Evolutionary conservation across 2,113 vertebrate genomes (phyloP).

Genomic region (Sander vitreus): DNA sequence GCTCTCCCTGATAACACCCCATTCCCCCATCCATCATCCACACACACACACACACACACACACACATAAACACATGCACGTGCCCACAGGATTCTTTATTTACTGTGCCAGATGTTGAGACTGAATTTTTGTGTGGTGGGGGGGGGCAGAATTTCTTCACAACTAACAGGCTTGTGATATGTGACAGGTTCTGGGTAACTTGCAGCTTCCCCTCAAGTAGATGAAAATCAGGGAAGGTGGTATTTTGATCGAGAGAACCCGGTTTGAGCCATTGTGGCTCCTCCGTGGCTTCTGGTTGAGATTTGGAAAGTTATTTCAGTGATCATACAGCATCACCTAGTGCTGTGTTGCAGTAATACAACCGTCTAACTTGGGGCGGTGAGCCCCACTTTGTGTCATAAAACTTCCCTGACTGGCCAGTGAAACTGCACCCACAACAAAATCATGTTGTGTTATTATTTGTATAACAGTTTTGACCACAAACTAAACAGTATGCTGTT

Average conservation of each 20-base stretch:
- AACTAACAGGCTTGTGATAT: conserved; percentile 81
- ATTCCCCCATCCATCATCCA: conserved; percentile 87
- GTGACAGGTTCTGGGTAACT: conserved; percentile 80
- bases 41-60: conserved; percentile 62
- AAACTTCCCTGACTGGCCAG: neutral
- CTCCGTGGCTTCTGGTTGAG: conserved; percentile 42
- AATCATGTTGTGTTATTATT: neutral
- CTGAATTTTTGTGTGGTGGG: conserved; percentile 64
- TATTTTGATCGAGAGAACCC: conserved; percentile 49
- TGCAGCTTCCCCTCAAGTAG: conserved; percentile 71
- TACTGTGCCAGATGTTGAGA: conserved; percentile 78
- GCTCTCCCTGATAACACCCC: conserved; percentile 86
- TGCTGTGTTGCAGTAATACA: conserved; percentile 75
- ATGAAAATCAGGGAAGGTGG: conserved; percentile 61
- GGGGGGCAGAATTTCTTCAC: conserved; percentile 66
- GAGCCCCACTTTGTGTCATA: neutral
- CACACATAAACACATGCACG: conserved; percentile 14
- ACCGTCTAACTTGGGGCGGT: neutral
- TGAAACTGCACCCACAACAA: neutral
- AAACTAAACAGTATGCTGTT: neutral
- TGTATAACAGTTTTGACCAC: neutral
- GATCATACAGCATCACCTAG: conserved; percentile 86
- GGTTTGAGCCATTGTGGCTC: conserved; percentile 48
- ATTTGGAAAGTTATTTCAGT: conserved; percentile 69
- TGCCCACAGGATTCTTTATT: conserved; percentile 80